Base-by-base conservation (phyloP, 1,140 invertebrate genomes). In the Cotesia typhae region DNA sequence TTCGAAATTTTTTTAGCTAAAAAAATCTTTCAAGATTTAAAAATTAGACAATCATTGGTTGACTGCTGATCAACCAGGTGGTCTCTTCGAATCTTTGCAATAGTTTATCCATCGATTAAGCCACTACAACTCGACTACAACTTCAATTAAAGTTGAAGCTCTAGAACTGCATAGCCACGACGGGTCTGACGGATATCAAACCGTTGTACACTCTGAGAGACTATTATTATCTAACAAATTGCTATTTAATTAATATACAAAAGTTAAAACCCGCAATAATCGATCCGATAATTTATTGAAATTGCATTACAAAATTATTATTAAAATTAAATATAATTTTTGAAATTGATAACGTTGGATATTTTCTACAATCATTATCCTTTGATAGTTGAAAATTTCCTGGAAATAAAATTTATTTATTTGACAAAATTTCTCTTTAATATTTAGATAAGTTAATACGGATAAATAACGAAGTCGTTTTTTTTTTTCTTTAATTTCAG, bases 231-330 rank as follows among this genome's bases (percentile, higher is more conserved):
- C 67, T 60, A 66, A 69, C 61, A 51, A 77, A 78, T 79, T 76
- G 77, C 57, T 36, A 47, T 74, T 75, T 75, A 79, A 79, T 78
- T 74, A 79, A 79, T 79, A 75, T 77, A 78, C 76, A 66, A 7
- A 36, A 36, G 60, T 67, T 67, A 67, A 67, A 67, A 67, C 51
- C 66, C 36, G 66, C 66, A 67, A 67, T 72, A 67, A 67, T n/a
- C 55, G 41, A 67, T 61, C 60, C 4, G 36, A 37, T 6, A 47
- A 47, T 47, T 47, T 47, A 47, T 47, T 47, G 6, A 47, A 47
- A 47, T 47, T 47, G 41, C 6, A 47, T 7, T 47, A 47, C 7
- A 47, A 47, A 28, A 9, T 47, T 47, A 47, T 47, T 47, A 9
- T 47, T 47, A 47, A 47, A 47, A 47, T 9, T 47, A 47, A 7